Evolutionary conservation across 2,113 vertebrate genomes (phyloP).

Genomic region (Tragelaphus strepsiceros): DNA sequence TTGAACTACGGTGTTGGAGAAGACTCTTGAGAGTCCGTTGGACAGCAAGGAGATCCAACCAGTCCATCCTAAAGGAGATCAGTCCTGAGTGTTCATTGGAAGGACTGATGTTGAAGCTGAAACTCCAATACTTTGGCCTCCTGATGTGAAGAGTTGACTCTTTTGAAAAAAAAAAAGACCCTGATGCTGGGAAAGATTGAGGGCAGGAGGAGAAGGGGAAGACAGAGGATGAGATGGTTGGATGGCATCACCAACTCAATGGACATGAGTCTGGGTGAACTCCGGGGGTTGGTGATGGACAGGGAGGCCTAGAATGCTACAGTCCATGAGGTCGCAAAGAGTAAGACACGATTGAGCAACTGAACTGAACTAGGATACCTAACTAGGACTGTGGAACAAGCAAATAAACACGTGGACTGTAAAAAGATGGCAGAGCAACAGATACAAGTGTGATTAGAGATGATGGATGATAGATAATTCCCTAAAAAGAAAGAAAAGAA

Average conservation of each 20-base stretch:
- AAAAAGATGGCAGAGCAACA: background rate
- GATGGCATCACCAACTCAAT: rapidly evolving
- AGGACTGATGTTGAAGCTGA: background rate
- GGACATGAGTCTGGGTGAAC: background rate
- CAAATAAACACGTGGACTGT: background rate
- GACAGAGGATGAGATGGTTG: background rate
- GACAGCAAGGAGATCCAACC: background rate
- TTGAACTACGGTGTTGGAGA: background rate
- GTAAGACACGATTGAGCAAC: background rate
- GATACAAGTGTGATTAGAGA: background rate
- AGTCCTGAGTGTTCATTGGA: background rate
- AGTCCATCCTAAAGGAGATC: background rate
- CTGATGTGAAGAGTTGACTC: background rate
- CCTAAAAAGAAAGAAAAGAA: background rate
- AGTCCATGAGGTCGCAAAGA: background rate
- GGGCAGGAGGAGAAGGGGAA: background rate
- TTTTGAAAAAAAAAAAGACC: background rate
- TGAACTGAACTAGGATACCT: background rate
- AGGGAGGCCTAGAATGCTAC: background rate
- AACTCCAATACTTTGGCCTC: background rate
- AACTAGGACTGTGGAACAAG: background rate
- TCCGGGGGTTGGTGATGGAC: background rate
- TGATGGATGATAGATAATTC: background rate
- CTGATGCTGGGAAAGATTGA: background rate
- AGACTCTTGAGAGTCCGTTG: background rate